Conservation (phyloP, 2,113 vertebrate species). For the Pollachius pollachius region DNA sequence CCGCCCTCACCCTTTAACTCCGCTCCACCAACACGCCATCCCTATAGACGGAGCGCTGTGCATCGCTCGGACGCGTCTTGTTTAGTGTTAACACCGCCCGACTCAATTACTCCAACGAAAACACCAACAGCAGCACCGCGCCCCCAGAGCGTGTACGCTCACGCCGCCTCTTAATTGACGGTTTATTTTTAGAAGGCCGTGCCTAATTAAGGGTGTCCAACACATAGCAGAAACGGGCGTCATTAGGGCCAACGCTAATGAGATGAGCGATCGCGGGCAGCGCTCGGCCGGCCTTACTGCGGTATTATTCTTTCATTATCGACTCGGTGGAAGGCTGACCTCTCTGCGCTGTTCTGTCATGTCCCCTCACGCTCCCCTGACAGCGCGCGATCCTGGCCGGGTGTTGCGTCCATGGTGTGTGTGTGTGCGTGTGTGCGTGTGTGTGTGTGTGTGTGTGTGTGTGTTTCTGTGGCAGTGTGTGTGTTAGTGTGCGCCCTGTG, state of each 20-base stretch:
- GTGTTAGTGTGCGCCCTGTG: neutral
- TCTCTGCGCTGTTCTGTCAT: slow-evolving; percentile 33
- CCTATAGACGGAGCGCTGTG: too few relatives aligned
- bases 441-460: slow-evolving; percentile 26
- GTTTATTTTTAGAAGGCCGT: slow-evolving; percentile 75
- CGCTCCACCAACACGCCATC: too few relatives aligned
- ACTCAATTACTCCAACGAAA: slow-evolving; percentile 65
- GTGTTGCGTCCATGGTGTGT: slow-evolving; percentile 4
- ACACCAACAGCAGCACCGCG: neutral
- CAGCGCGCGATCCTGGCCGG: neutral
- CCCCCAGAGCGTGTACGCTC: slow-evolving; percentile 62
- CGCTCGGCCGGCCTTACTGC: slow-evolving; percentile 67
- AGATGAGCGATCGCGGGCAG: slow-evolving; percentile 72
- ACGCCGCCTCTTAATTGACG: slow-evolving; percentile 68
- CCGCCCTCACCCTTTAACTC: neutral
- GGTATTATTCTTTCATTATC: slow-evolving; percentile 75
- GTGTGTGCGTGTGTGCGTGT: slow-evolving; percentile 16
- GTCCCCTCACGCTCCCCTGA: neutral
- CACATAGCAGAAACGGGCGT: slow-evolving; percentile 70
- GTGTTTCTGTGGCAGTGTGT: slow-evolving; percentile 23
- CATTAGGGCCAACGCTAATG: slow-evolving; percentile 75
- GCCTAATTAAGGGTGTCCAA: slow-evolving; percentile 77
- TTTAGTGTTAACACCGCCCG: slow-evolving; percentile 63
- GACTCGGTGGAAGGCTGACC: slow-evolving; percentile 65
- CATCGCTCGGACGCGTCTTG: slow-evolving; percentile 23